Evolutionary conservation across 2,797 vertebrate genomes (phyloP).

Genomic region (Artibeus lituratus): DNA sequence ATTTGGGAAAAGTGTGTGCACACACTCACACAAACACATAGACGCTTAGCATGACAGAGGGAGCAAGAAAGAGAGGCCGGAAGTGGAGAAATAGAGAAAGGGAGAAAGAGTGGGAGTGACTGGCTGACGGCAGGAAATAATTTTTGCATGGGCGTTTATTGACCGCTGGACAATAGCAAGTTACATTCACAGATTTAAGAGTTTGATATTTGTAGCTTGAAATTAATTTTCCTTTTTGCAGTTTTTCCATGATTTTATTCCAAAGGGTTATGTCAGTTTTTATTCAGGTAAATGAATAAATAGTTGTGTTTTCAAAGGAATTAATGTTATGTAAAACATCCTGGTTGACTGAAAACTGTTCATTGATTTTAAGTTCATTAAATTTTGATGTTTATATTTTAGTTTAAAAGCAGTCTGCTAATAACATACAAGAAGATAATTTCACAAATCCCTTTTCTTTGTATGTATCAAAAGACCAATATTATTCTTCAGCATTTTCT

Average conservation of each 20-base stretch:
- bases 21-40: rapidly evolving
- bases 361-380: conserved; percentile 31
- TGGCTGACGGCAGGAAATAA: background rate
- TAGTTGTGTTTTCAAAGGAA: background rate
- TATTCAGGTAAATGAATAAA: background rate
- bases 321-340: background rate
- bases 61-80: background rate
- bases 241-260: background rate
- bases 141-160: background rate
- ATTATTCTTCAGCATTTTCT: conserved; percentile 25
- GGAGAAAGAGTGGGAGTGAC: background rate
- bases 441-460: background rate
- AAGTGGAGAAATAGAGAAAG: background rate
- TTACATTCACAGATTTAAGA: background rate
- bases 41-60: too few relatives aligned
- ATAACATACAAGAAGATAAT: background rate
- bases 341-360: background rate
- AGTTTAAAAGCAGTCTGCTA: background rate
- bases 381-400: conserved; percentile 27
- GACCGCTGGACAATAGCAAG: background rate
- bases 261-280: background rate
- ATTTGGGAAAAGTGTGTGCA: background rate
- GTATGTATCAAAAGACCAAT: background rate
- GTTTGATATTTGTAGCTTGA: background rate
- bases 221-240: background rate